A percentile compares a stretch with the other conserved stretches of the same genome.
Conservation (phyloP, 2,113 vertebrate species). For the Brienomyrus brachyistius region DNA sequence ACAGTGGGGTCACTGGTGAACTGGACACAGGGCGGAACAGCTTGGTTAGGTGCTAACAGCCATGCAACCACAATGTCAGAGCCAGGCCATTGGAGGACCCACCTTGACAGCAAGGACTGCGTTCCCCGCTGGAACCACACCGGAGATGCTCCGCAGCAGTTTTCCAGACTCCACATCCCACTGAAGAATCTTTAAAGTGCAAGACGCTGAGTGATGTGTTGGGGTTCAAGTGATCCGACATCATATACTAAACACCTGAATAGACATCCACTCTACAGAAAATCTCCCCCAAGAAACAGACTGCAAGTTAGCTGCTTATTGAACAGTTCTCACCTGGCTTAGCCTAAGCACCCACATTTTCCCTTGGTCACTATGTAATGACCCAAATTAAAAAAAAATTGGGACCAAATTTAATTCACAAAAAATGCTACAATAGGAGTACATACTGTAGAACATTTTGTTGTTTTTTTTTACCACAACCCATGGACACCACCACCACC, state of each 20-base stretch:
- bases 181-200: slow-evolving; percentile 19
- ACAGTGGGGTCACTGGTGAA: slow-evolving; percentile 30
- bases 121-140: slow-evolving; percentile 24
- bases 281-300: neutral
- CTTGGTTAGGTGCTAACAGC: neutral
- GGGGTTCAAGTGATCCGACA: neutral
- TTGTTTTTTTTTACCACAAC: neutral
- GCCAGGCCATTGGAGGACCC: neutral
- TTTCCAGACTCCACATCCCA: slow-evolving; percentile 28
- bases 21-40: neutral
- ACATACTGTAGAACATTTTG: neutral
- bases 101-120: slow-evolving; percentile 24
- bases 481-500: neutral
- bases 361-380: neutral
- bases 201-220: neutral
- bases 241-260: neutral
- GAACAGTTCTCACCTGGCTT: neutral
- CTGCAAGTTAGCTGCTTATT: neutral
- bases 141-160: slow-evolving; percentile 20
- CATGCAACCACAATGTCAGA: neutral
- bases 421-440: neutral
- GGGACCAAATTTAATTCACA: neutral
- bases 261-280: neutral
- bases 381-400: neutral
- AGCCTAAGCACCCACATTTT: neutral